Percentiles rank a stretch among this genome's conserved stretches.
Conservation (phyloP, 2,888 invertebrate species). For the Drosophila neotestacea region DNA sequence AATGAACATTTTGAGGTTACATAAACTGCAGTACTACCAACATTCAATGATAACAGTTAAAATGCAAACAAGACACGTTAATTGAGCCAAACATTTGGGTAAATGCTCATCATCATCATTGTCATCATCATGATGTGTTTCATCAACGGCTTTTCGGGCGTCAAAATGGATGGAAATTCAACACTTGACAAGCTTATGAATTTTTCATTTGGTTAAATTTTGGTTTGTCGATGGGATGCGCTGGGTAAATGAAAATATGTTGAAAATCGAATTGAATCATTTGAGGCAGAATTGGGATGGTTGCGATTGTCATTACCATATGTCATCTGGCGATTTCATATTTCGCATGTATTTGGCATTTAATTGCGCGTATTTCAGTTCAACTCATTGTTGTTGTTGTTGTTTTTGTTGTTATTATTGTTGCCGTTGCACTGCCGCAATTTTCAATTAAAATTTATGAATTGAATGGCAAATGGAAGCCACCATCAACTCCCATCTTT, state of each 20-base stretch:
- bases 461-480: constrained; percentile 55
- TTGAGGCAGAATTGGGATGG: constrained; percentile 11
- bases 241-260: constrained; percentile 18
- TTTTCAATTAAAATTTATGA: constrained; percentile 79
- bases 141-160: constrained; percentile 27
- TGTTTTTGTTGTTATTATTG: background rate
- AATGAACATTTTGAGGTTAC: constrained; percentile 7
- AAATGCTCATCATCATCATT: constrained; percentile 24
- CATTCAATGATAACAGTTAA: background rate
- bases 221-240: constrained; percentile 9
- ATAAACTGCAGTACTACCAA: constrained; percentile 4
- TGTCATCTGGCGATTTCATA: constrained; percentile 43
- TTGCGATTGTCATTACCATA: constrained; percentile 38
- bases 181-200: constrained; percentile 53
- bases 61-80: constrained; percentile 29
- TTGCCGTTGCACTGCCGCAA: constrained; percentile 45
- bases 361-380: constrained; percentile 61
- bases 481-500: constrained; percentile 17
- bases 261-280: constrained; percentile 42
- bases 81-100: constrained; percentile 47
- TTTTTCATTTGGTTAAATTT: constrained; percentile 47
- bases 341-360: constrained; percentile 61
- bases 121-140: constrained; percentile 3
- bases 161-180: constrained; percentile 42
- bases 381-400: constrained; percentile 2